Evolutionary conservation across 1,140 invertebrate species (phyloP).

Genomic region (Aethina tumida): DNA sequence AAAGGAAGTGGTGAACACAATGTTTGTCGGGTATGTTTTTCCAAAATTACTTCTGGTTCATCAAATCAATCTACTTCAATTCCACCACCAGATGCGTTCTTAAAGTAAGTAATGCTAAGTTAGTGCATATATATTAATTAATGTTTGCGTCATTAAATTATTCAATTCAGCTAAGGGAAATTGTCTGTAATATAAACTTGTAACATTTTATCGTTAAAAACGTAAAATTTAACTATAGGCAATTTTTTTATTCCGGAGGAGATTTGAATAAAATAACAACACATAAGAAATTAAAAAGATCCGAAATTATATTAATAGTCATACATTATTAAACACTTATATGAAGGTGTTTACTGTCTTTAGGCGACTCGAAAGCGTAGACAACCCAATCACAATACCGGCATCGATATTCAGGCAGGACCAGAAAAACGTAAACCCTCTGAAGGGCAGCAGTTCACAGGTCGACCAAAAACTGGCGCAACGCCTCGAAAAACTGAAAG

Average conservation of each 20-base stretch:
- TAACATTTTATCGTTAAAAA: too few species aligned
- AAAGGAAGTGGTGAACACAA: slow-evolving; percentile 35
- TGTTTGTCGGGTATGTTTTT: slow-evolving; percentile 37
- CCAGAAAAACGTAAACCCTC: slow-evolving; percentile 31
- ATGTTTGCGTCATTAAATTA: too few species aligned
- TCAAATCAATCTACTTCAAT: slow-evolving; percentile 20
- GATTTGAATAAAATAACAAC: too few species aligned
- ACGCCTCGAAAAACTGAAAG: slow-evolving; percentile 49
- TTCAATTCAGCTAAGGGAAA: too few species aligned
- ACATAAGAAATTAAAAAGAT: too few species aligned
- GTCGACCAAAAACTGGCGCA: slow-evolving; percentile 45
- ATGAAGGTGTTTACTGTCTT: slow-evolving; percentile 12
- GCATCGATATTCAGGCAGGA: slow-evolving; percentile 41
- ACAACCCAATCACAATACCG: slow-evolving; percentile 36
- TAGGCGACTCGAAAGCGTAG: slow-evolving; percentile 36
- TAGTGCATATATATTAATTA: too few species aligned
- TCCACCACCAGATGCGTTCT: slow-evolving; percentile 40
- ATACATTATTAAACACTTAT: too few species aligned
- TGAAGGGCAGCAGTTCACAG: slow-evolving; percentile 34
- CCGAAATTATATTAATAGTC: too few species aligned
- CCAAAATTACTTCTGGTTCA: slow-evolving; percentile 20
- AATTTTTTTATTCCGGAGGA: too few species aligned
- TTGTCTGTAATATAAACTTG: too few species aligned
- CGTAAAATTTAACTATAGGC: too few species aligned
- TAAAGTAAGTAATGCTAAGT: slow-evolving; percentile 33